Conservation (phyloP, 1,140 invertebrate species). For the Venustaconcha ellipsiformis region DNA sequence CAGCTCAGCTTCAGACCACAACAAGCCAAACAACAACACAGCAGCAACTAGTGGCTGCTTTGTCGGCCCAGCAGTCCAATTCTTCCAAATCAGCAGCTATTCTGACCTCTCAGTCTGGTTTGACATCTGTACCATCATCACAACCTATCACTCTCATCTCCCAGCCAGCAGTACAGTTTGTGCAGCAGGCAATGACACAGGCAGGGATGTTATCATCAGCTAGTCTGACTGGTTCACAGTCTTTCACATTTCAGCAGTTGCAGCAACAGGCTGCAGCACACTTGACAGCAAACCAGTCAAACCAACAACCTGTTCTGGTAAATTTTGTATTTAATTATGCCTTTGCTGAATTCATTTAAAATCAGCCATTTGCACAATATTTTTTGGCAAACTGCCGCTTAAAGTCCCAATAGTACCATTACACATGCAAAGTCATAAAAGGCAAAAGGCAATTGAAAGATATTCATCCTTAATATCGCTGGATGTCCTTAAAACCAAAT, state of each 20-base stretch:
- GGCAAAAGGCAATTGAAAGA: too few relatives aligned
- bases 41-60: constrained; percentile 25
- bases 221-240: constrained; percentile 13
- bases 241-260: constrained; percentile 17
- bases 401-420: too few relatives aligned
- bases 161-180: constrained; percentile 32
- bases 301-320: constrained; percentile 26
- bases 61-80: constrained; percentile 25
- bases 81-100: constrained; percentile 26
- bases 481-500: too few relatives aligned
- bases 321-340: too few relatives aligned
- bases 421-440: too few relatives aligned
- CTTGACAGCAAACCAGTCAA: constrained; percentile 15
- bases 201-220: constrained; percentile 2
- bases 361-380: too few relatives aligned
- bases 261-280: constrained; percentile 26
- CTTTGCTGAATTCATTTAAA: too few relatives aligned
- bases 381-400: too few relatives aligned
- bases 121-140: constrained; percentile 2
- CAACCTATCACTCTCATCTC: constrained; percentile 31
- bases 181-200: constrained; percentile 35
- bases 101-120: constrained; percentile 20
- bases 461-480: too few relatives aligned
- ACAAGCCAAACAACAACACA: constrained; percentile 33
- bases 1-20: constrained; percentile 22